phyloP scores from a whole-genome alignment of 2,888 invertebrate genomes.

The Vandiemenella viatica region DNA sequence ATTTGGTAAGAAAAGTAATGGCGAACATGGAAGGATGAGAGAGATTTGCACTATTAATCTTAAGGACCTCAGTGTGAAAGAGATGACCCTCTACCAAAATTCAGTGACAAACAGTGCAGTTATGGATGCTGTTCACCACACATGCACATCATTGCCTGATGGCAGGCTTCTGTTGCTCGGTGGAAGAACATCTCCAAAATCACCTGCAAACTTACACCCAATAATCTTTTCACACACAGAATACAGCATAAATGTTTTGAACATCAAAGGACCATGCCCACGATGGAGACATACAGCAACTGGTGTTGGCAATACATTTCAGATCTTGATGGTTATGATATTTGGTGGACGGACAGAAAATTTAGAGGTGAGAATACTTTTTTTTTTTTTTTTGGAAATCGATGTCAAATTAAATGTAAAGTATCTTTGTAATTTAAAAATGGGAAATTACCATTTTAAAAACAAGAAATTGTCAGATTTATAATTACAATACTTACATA shows the following conservation, averaged over 20 bases:
- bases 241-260: background rate
- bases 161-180: constrained; percentile 23
- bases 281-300: constrained; percentile 28
- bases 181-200: constrained; percentile 27
- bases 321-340: constrained; percentile 19
- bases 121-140: constrained; percentile 16
- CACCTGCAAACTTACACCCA: constrained; percentile 1
- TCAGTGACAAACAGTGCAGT: background rate
- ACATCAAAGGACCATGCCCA: constrained; percentile 17
- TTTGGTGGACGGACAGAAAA: constrained; percentile 26
- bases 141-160: constrained; percentile 11
- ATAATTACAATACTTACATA: too few species aligned
- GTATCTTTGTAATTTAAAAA: too few species aligned
- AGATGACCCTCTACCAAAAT: too few species aligned
- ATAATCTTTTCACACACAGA: background rate
- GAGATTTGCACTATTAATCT: background rate
- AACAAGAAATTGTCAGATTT: too few species aligned
- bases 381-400: constrained; percentile 2
- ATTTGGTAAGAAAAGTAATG: constrained; percentile 12
- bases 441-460: too few species aligned
- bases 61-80: background rate
- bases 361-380: constrained; percentile 16
- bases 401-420: too few species aligned
- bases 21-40: constrained; percentile 1
- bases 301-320: constrained; percentile 18